These are phyloP conservation scores for Bombus balteatus DNA, from an alignment of 1,140 invertebrate genomes.

Conservation along the genomic window DNA sequence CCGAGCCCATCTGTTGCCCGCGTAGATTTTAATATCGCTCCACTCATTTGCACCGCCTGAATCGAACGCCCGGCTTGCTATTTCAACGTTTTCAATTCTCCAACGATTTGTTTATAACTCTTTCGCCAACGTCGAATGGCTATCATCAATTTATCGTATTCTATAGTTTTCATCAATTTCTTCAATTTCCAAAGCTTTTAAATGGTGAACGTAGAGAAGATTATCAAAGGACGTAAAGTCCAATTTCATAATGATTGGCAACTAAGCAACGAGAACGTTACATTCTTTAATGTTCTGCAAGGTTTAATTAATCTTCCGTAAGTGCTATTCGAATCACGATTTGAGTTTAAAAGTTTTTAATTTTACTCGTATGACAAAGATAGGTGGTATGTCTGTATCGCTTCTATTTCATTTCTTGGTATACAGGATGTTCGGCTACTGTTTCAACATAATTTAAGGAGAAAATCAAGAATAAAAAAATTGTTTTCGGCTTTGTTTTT, in stretches of 20 bases:
- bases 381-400: too few relatives aligned
- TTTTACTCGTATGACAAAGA: not conserved
- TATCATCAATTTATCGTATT: not conserved
- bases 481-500: too few relatives aligned
- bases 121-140: not conserved
- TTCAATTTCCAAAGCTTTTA: not conserved
- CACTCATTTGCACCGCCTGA: conserved; percentile 51
- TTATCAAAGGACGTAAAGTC: not conserved
- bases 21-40: conserved; percentile 80
- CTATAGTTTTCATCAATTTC: not conserved
- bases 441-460: too few relatives aligned
- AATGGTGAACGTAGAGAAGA: not conserved
- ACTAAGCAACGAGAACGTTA: not conserved
- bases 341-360: not conserved
- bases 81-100: conserved; percentile 43
- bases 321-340: not conserved
- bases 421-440: too few relatives aligned
- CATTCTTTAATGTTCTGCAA: not conserved
- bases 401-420: too few relatives aligned
- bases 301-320: too few relatives aligned
- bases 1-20: conserved; percentile 78
- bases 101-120: conserved; percentile 43
- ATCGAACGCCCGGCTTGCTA: conserved; percentile 36
- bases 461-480: too few relatives aligned
- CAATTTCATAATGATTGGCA: not conserved